phyloP scores from a whole-genome alignment of 2,888 invertebrate species.

The Choristoneura rosaceana region DNA sequence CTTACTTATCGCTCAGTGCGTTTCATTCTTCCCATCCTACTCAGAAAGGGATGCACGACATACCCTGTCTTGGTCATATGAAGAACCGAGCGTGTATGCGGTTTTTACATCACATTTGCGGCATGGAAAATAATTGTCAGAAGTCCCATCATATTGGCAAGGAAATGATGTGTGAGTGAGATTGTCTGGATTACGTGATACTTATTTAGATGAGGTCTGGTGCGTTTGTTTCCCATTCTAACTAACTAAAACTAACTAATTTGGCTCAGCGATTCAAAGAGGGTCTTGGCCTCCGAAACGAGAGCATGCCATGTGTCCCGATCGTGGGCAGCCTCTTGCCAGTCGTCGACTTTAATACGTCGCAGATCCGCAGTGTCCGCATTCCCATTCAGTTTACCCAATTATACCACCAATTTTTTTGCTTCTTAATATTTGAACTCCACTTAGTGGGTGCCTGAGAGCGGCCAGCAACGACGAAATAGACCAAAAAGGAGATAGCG shows the following conservation, averaged over 20 bases:
- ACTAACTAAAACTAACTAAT: too few species aligned
- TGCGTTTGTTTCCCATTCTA: slow-evolving; percentile 1
- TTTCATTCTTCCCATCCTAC: neutral
- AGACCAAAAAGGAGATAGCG: too few species aligned
- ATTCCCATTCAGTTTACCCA: neutral
- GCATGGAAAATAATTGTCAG: slow-evolving; percentile 61
- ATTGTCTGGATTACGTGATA: slow-evolving; percentile 21
- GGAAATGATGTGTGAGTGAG: slow-evolving; percentile 37
- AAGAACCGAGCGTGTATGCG: slow-evolving; percentile 57
- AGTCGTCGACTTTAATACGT: too few species aligned
- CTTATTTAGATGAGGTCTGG: slow-evolving; percentile 5
- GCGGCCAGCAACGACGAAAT: too few species aligned
- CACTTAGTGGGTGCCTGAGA: too few species aligned
- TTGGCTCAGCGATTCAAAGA: too few species aligned
- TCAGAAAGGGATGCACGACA: slow-evolving; percentile 14
- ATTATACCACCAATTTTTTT: too few species aligned
- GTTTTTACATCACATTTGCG: slow-evolving; percentile 68
- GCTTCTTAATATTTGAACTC: too few species aligned
- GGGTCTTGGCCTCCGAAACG: too few species aligned
- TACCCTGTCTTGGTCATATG: neutral
- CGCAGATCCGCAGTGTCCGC: too few species aligned
- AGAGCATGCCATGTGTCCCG: too few species aligned
- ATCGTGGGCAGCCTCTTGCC: too few species aligned
- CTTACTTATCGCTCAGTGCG: neutral
- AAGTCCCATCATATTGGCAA: slow-evolving; percentile 34